phyloP scores from a whole-genome alignment of 2,888 invertebrate genomes.

The Drosophila heteroneura region DNA sequence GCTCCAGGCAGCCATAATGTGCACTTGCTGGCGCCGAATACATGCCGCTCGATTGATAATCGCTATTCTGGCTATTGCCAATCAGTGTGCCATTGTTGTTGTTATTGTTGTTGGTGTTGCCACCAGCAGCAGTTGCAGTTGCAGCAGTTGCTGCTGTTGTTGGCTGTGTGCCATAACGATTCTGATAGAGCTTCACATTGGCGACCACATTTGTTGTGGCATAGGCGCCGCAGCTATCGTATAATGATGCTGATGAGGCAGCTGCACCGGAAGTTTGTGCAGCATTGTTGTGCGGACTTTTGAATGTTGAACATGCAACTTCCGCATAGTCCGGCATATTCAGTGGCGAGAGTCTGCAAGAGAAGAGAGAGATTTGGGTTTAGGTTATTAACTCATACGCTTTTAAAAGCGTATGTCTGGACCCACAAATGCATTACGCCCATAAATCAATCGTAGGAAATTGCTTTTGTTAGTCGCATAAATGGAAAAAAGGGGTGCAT shows the following conservation, averaged over 20 bases:
- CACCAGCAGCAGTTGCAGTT: slow-evolving; percentile 19
- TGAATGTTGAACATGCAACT: slow-evolving; percentile 86
- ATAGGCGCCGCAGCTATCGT: slow-evolving; percentile 85
- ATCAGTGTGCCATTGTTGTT: slow-evolving; percentile 55
- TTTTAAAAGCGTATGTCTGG: slow-evolving; percentile 65
- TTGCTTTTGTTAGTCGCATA: slow-evolving; percentile 72
- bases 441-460: slow-evolving; percentile 79
- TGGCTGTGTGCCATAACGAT: slow-evolving; percentile 81
- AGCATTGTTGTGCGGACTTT: slow-evolving; percentile 80
- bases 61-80: slow-evolving; percentile 47
- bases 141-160: slow-evolving; percentile 19
- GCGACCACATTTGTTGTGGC: slow-evolving; percentile 85
- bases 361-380: not conserved
- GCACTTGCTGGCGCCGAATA: slow-evolving; percentile 85
- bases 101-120: slow-evolving; percentile 30
- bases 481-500: not conserved
- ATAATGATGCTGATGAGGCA: slow-evolving; percentile 72
- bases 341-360: slow-evolving; percentile 84
- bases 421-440: slow-evolving; percentile 46
- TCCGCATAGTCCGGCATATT: slow-evolving; percentile 86
- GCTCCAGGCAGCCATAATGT: slow-evolving; percentile 81
- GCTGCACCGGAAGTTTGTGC: slow-evolving; percentile 58
- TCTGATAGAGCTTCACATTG: slow-evolving; percentile 85
- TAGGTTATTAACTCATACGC: slow-evolving; percentile 44
- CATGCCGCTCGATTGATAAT: slow-evolving; percentile 83